phyloP scores from a whole-genome alignment of 2,888 invertebrate genomes.

The Kuschelorhynchus macadamiae region DNA sequence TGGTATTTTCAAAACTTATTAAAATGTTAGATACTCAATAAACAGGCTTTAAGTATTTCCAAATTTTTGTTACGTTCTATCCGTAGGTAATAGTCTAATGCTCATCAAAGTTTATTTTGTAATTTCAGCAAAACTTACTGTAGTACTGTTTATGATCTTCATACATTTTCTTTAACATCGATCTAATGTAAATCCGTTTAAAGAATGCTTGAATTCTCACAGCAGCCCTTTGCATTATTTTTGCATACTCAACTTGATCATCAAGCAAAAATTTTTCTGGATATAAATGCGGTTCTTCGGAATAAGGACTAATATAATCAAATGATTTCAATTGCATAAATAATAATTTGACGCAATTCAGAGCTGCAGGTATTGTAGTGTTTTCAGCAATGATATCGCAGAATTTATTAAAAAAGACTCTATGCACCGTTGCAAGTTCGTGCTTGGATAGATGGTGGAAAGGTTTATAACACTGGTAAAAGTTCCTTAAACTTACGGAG shows the following conservation, averaged over 20 bases:
- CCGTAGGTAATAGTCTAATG: too few species aligned
- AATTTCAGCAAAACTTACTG: slow-evolving; percentile 30
- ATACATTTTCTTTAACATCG: slow-evolving; percentile 54
- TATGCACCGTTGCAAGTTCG: slow-evolving; percentile 47
- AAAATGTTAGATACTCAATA: neutral
- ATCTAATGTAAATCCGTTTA: slow-evolving; percentile 57
- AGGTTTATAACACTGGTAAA: slow-evolving; percentile 60
- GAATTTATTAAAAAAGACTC: slow-evolving; percentile 43
- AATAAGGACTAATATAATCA: slow-evolving; percentile 41
- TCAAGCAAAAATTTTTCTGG: slow-evolving; percentile 17
- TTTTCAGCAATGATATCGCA: slow-evolving; percentile 18
- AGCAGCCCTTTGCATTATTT: slow-evolving; percentile 57
- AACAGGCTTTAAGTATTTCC: neutral
- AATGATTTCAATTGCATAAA: slow-evolving; percentile 43
- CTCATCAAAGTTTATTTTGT: too few species aligned
- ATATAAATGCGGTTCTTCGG: slow-evolving; percentile 33
- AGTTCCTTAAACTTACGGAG: slow-evolving; percentile 51
- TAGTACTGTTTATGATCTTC: slow-evolving; percentile 53
- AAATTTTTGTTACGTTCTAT: too few species aligned
- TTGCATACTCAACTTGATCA: slow-evolving; percentile 54
- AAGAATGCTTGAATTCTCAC: slow-evolving; percentile 62
- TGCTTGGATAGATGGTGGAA: slow-evolving; percentile 45
- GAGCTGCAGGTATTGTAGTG: slow-evolving; percentile 12
- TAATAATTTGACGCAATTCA: slow-evolving; percentile 19
- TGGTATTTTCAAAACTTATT: too few species aligned